Evolutionary conservation across 2,113 vertebrate genomes (phyloP).

Genomic region (Myotis lucifugus): DNA sequence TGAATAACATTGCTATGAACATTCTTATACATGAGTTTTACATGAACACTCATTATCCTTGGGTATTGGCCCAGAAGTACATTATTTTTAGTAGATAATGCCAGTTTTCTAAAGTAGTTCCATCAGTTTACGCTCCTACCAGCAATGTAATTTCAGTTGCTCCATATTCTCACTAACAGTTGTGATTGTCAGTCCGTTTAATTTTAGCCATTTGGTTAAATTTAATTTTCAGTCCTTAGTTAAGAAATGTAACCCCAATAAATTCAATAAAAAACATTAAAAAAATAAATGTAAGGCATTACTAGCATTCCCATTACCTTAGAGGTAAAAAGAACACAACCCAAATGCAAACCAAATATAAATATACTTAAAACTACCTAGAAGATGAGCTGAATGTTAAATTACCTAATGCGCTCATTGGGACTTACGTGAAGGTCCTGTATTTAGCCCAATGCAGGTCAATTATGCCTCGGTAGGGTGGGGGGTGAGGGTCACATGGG

Average conservation of each 20-base stretch:
- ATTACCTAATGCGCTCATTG: not conserved
- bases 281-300: not conserved
- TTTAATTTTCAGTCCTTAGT: not conserved
- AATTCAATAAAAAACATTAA: not conserved
- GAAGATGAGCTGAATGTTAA: not conserved
- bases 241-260: not conserved
- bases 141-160: not conserved
- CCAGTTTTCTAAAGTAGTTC: not conserved
- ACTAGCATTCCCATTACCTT: not conserved
- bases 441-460: not conserved
- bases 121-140: not conserved
- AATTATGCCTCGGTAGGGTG: not conserved
- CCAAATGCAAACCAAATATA: not conserved
- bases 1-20: not conserved
- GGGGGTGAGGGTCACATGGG: not conserved
- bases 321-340: not conserved
- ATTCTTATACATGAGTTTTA: not conserved
- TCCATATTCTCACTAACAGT: not conserved
- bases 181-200: not conserved
- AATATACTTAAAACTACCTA: not conserved
- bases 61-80: not conserved
- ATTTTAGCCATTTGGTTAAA: not conserved
- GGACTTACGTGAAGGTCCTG: not conserved
- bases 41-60: not conserved
- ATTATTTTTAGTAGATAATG: not conserved